Conservation (phyloP, 2,113 vertebrate genomes). For the Tenrec ecaudatus region DNA sequence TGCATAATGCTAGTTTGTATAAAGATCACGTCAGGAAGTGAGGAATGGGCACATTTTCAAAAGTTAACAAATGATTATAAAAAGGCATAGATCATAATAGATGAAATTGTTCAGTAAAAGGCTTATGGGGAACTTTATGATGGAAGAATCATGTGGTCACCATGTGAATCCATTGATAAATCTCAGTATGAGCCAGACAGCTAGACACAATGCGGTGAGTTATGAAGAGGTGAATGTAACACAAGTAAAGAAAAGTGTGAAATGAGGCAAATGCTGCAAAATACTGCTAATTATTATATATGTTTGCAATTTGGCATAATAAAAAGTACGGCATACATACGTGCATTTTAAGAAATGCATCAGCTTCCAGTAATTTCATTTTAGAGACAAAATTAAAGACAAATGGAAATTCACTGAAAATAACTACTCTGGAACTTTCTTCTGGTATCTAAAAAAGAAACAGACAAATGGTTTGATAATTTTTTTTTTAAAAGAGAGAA, state of each 20-base stretch:
- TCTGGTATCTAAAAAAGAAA: conserved; percentile 42
- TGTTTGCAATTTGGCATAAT: conserved; percentile 28
- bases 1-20: background rate
- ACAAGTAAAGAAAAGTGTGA: conserved; percentile 13
- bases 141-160: conserved; percentile 12
- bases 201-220: background rate
- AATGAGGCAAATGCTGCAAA: conserved; percentile 11
- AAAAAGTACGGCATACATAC: conserved; percentile 74
- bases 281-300: background rate
- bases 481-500: conserved; percentile 21
- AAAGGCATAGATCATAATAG: background rate
- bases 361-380: conserved; percentile 53
- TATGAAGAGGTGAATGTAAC: background rate
- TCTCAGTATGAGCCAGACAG: background rate
- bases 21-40: background rate
- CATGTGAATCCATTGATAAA: background rate
- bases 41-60: background rate
- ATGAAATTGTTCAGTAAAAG: conserved; percentile 31
- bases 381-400: conserved; percentile 73
- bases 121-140: background rate
- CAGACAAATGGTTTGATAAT: background rate
- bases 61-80: conserved; percentile 20
- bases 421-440: accelerated
- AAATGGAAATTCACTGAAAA: conserved; percentile 81
- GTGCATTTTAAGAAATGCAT: accelerated